Base-by-base conservation (phyloP, 1,140 invertebrate genomes). In the Scaptomyza graminum region DNA sequence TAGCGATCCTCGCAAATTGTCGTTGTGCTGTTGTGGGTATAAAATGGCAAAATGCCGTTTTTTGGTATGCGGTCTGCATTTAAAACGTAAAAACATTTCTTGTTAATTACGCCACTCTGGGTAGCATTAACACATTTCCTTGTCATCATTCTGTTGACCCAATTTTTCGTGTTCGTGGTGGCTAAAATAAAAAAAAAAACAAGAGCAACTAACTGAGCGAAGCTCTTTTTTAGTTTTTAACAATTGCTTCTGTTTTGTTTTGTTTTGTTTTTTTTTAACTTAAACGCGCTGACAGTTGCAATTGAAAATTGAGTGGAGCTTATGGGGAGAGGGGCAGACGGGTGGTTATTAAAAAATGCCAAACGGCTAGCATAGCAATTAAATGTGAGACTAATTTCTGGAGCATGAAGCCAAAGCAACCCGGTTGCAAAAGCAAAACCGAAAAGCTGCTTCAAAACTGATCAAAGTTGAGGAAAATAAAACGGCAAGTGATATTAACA, bases 81-180 rank as follows among this genome's bases (percentile, higher is more conserved):
- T 59, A 62, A 66, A 70, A 50, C 47, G 68, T 50, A 49, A 74
- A 65, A 74, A 65, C 41, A 54, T 66, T 78, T 79, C 71, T 67
- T 57, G 75, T 66, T 82, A 83, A 82, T 83, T 82, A 79, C 79
- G 71, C 71, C 71, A 71, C 55, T 83, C 60, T 34, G 31, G 56
- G 67, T 76, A 83, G 68, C 80, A 79, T 83, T 83, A 84, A 83
- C 72, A 83, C 80, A 83, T 83, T 83, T 84, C 66, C 73, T 67
- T 67, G 79, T 82, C 79, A 82, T 83, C 74, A 65, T 82, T 82
- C 74, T 79, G 60, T 43, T 83, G 80, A 79, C 76, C 80, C 80
- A 79, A 76, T 84, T 83, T 72, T 72, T 51, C 43, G 7, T 34
- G 31, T 34, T 34, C 31, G 31, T 34, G 31, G 8, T 60, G 51